Conservation (phyloP, 1,140 invertebrate genomes). For the Trypoxylus dichotomus region DNA sequence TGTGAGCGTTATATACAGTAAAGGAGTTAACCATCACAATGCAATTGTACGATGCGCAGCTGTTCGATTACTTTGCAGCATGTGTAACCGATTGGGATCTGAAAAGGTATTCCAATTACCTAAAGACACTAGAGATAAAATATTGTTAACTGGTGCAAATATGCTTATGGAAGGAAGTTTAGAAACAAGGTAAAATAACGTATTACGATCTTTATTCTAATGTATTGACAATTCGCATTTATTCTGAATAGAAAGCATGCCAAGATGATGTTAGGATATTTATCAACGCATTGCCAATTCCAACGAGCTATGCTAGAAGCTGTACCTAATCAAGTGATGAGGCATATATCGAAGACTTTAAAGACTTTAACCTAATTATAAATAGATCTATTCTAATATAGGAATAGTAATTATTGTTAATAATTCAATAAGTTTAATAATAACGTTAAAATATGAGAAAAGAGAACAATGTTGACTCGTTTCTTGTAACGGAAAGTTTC, state of each 20-base stretch:
- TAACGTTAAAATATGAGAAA: neutral
- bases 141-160: constrained; percentile 78
- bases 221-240: neutral
- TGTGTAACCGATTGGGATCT: constrained; percentile 72
- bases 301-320: constrained; percentile 65
- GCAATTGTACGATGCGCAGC: constrained; percentile 78
- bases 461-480: neutral
- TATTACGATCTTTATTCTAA: neutral
- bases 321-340: constrained; percentile 65
- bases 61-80: constrained; percentile 72
- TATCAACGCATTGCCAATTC: constrained; percentile 66
- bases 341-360: constrained; percentile 69
- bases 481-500: neutral
- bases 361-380: constrained; percentile 57
- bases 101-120: constrained; percentile 72
- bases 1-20: constrained; percentile 56
- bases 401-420: neutral
- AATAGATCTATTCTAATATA: neutral
- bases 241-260: constrained; percentile 63
- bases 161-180: constrained; percentile 83
- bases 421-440: neutral
- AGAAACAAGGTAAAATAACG: constrained; percentile 70
- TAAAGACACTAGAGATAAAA: constrained; percentile 76
- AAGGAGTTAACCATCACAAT: constrained; percentile 79
- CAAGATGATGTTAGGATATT: constrained; percentile 64